Conservation (phyloP, 2,113 vertebrate genomes). For the Toxotes jaculatrix region DNA sequence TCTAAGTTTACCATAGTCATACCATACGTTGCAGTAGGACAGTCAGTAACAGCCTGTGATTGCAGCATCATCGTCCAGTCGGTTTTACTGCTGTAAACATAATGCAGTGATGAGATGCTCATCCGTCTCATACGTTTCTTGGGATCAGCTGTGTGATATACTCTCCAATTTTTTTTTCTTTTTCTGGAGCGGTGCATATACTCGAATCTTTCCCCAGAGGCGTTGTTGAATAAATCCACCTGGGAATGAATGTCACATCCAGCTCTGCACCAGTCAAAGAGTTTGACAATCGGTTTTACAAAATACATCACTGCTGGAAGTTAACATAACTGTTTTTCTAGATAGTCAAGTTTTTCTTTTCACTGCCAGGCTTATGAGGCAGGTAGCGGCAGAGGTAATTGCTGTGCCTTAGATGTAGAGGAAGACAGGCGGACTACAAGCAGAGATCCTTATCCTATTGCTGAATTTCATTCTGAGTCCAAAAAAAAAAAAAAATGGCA, state of each 20-base stretch:
- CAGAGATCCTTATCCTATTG: conserved; percentile 63
- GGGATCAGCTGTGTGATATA: not conserved
- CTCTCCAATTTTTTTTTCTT: not conserved
- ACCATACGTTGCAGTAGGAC: not conserved
- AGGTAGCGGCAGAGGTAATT: conserved; percentile 58
- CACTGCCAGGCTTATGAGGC: conserved; percentile 21
- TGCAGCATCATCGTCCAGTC: not conserved
- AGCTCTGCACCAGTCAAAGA: not conserved
- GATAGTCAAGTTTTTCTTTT: conserved; percentile 10
- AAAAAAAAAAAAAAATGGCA: conserved; percentile 58
- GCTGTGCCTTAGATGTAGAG: conserved; percentile 41
- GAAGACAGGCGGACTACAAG: conserved; percentile 45
- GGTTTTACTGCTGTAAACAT: not conserved
- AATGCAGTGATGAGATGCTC: not conserved
- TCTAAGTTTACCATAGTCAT: not conserved
- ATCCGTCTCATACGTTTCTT: not conserved
- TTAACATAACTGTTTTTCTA: conserved; percentile 20
- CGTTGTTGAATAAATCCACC: not conserved
- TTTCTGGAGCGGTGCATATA: not conserved
- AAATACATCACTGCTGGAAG: conserved; percentile 5
- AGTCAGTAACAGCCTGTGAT: not conserved
- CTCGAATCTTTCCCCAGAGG: not conserved
- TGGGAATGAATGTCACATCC: not conserved
- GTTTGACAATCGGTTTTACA: not conserved
- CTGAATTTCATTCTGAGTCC: conserved; percentile 49